Evolutionary conservation across 1,140 invertebrate species (phyloP).

Genomic region (Diprion similis): DNA sequence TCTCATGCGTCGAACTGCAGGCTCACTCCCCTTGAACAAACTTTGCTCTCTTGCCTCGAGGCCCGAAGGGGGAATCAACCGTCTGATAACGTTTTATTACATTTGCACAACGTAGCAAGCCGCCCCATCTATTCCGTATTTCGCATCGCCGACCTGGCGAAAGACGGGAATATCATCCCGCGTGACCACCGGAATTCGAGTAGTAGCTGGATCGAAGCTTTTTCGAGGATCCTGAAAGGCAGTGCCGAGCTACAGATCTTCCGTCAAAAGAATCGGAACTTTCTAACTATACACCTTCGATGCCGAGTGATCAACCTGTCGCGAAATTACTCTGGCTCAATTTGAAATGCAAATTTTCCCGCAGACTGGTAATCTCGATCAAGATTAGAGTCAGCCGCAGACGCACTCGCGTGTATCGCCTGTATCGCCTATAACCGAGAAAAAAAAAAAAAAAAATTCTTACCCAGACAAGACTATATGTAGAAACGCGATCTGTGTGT

Average conservation of each 20-base stretch:
- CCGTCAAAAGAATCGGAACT: no score
- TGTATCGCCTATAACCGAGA: neutral
- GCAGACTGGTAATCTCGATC: neutral
- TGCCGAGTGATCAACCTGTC: neutral
- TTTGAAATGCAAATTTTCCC: neutral
- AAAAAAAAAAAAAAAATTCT: neutral
- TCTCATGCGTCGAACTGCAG: neutral
- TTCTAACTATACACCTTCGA: no score
- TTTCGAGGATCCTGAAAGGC: no score
- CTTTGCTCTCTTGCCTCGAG: constrained; percentile 3
- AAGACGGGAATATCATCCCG: no score
- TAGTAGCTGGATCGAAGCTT: no score
- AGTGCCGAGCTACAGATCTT: no score
- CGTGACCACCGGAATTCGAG: no score
- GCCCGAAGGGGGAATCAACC: constrained; percentile 1
- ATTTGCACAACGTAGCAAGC: constrained; percentile 16
- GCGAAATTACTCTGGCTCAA: neutral
- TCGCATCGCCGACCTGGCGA: no score
- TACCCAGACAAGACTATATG: neutral
- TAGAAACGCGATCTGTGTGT: neutral
- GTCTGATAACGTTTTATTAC: constrained; percentile 19
- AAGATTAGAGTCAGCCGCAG: neutral
- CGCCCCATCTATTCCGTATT: no score
- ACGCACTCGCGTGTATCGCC: constrained; percentile 3
- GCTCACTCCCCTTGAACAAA: constrained; percentile 1